A percentile compares a stretch with the other conserved stretches of the same genome.
phyloP scores from a whole-genome alignment of 2,113 vertebrate genomes.

The Nipponia nippon region DNA sequence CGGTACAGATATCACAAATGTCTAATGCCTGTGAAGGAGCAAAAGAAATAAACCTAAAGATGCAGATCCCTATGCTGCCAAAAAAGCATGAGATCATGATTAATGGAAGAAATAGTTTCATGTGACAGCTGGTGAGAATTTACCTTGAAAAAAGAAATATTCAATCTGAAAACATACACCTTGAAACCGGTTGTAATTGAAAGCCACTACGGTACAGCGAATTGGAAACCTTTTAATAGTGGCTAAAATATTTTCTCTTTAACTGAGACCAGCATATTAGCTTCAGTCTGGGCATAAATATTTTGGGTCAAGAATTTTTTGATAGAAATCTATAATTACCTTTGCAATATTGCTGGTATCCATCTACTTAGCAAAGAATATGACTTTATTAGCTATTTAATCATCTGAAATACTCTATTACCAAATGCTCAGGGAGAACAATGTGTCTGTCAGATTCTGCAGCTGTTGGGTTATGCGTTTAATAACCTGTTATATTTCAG shows the following conservation, averaged over 20 bases:
- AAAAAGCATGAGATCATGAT: background rate
- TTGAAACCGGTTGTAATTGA: conserved; percentile 16
- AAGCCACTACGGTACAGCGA: background rate
- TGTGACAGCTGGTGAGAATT: background rate
- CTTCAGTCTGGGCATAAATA: background rate
- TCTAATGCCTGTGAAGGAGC: background rate
- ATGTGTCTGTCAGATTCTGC: conserved; percentile 11
- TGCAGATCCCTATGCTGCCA: background rate
- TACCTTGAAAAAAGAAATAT: background rate
- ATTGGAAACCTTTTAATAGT: background rate
- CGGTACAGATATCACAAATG: background rate
- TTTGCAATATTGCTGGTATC: conserved; percentile 37
- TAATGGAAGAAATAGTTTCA: background rate
- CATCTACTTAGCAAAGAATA: conserved; percentile 17
- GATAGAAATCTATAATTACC: conserved; percentile 35
- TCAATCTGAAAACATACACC: background rate
- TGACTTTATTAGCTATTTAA: conserved; percentile 41
- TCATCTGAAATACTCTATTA: conserved; percentile 28
- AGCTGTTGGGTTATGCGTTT: background rate
- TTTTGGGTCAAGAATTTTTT: conserved; percentile 1
- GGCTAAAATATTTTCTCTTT: background rate
- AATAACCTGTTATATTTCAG: conserved; percentile 38
- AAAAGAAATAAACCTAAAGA: background rate
- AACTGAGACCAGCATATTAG: background rate
- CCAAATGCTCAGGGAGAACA: conserved; percentile 20